Evolutionary conservation across 2,888 invertebrate genomes (phyloP), one percentile per base, ranked within the genome.

Genomic region (Drosophila siamana): DNA sequence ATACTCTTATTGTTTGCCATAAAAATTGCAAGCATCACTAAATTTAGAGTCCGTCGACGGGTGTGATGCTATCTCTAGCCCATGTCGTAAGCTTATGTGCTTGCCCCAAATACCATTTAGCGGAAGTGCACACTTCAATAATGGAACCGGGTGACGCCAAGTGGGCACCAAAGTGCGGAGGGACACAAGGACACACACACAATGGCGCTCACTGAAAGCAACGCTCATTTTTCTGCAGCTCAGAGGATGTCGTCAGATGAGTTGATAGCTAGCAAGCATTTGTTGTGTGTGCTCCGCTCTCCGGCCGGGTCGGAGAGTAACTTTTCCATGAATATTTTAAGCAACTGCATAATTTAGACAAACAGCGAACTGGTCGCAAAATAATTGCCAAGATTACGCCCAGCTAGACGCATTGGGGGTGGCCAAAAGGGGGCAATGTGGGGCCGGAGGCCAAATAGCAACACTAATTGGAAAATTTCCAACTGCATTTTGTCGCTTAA

Each of bases 71-170:
- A 60, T 59, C 62, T 59, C 62, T 60, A 50, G n/a, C 6, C 33
- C 52, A 22, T 46, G 52, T 56, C 56, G 62, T 50, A 50, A 73
- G 81, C 82, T 81, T 79, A 78, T 84, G 80, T 80, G 81, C 80
- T 82, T 82, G 85, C 79, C 74, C 83, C 85, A 82, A 83, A 84
- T 85, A 80, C 77, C 82, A 84, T 84, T 84, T 85, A 85, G 85
- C 72, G 79, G 78, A 85, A 85, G 82, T 82, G 80, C 78, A 73
- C 82, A 85, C 83, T 84, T 84, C 82, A 77, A 69, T 78, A 80
- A 80, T 72, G 66, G 78, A 78, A 80, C 52, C 40, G 67, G 69
- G 79, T 60, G 69, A 63, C 66, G 64, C 52, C 62, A 57, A 74
- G 72, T 67, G 66, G 66, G 59, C 73, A 62, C 56, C 57, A 67